Conservation (phyloP, 35 echinoderm and acorn worm species). For the Lytechinus pictus region DNA sequence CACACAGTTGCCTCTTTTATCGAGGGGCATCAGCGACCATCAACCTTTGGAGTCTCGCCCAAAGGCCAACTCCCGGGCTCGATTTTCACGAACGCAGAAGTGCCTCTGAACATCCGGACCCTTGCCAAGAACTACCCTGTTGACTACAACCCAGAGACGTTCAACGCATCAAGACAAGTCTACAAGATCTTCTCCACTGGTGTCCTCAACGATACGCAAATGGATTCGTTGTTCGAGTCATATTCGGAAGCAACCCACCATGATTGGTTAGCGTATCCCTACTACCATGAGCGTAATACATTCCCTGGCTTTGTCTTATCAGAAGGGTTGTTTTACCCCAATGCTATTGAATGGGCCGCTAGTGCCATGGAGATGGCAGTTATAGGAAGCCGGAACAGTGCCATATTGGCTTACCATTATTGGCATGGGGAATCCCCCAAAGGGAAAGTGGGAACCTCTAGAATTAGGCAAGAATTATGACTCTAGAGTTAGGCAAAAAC, state of each 20-base stretch:
- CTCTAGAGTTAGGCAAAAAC: too few relatives aligned
- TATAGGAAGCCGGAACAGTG: conserved; percentile 80
- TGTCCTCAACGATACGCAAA: conserved; percentile 54
- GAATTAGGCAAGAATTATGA: conserved; percentile 26
- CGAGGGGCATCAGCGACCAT: conserved; percentile 61
- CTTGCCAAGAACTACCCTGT: conserved; percentile 82
- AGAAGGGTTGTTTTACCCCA: conserved; percentile 70
- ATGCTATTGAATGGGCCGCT: conserved; percentile 90
- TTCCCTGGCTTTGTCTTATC: conserved; percentile 71
- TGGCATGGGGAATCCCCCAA: conserved; percentile 50
- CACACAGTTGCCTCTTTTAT: conserved; percentile 81
- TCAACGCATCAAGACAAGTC: conserved; percentile 37
- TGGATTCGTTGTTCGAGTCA: conserved; percentile 63
- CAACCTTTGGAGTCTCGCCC: conserved; percentile 60
- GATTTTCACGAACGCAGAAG: conserved; percentile 72
- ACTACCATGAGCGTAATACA: conserved; percentile 56
- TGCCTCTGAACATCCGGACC: conserved; percentile 63
- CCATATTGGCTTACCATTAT: conserved; percentile 69
- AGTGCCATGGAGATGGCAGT: conserved; percentile 92
- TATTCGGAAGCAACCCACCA: neutral
- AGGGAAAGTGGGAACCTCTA: neutral
- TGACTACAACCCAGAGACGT: conserved; percentile 11
- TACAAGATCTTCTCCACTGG: conserved; percentile 88
- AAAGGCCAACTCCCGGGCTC: conserved; percentile 52
- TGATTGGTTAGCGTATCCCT: conserved; percentile 85